These are phyloP conservation scores for Acrobasis consociella DNA, from an alignment of 2,888 invertebrate genomes.

Conservation along the genomic window DNA sequence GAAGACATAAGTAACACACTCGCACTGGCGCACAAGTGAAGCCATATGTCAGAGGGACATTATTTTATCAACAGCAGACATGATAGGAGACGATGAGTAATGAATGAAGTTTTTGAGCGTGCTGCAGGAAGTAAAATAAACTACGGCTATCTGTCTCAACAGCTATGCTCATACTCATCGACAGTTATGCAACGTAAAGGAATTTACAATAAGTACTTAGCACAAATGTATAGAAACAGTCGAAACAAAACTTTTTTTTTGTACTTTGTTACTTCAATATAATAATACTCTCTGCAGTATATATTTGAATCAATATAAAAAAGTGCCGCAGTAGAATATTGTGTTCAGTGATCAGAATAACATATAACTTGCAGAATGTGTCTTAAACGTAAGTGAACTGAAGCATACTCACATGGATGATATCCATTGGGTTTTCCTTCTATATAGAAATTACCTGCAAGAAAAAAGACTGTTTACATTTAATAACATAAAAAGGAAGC, in stretches of 20 bases:
- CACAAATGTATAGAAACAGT: not conserved
- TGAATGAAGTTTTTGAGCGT: conserved; percentile 51
- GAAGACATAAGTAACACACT: conserved; percentile 43
- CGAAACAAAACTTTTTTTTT: not conserved
- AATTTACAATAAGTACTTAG: conserved; percentile 5
- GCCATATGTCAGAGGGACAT: conserved; percentile 39
- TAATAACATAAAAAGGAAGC: conserved; percentile 13
- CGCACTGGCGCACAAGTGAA: conserved; percentile 39
- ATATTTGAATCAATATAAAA: not conserved
- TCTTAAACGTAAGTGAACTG: conserved; percentile 27
- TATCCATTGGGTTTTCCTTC: conserved; percentile 59
- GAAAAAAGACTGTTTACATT: conserved; percentile 37
- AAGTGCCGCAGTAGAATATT: not conserved
- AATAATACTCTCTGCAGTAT: not conserved
- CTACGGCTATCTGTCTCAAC: conserved; percentile 6
- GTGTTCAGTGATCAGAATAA: conserved; percentile 1
- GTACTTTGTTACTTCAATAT: not conserved
- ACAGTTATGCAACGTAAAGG: conserved; percentile 29
- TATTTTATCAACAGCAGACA: conserved; percentile 51
- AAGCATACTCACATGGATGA: conserved; percentile 60
- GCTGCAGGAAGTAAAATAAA: conserved; percentile 39
- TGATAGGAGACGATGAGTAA: conserved; percentile 52
- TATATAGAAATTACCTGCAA: conserved; percentile 73
- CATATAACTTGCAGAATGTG: not conserved
- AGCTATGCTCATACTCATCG: conserved; percentile 20